Evolutionary conservation across 2,113 vertebrate genomes (phyloP).

Genomic region (Drymodes brunneopygia): DNA sequence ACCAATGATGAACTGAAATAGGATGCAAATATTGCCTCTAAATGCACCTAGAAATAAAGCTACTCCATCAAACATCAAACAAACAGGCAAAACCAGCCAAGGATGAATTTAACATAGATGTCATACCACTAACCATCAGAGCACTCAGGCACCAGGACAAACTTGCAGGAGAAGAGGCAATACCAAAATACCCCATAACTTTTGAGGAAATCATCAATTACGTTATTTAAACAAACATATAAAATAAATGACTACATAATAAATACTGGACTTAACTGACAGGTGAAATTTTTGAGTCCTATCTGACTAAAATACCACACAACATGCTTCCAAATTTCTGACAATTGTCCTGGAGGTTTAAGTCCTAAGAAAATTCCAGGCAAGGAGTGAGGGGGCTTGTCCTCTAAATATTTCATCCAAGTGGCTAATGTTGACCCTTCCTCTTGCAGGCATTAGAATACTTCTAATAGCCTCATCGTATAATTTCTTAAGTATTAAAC

Average conservation of each 20-base stretch:
- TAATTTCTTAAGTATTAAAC: not conserved
- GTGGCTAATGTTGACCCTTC: not conserved
- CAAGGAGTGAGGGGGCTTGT: not conserved
- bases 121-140: not conserved
- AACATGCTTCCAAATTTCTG: not conserved
- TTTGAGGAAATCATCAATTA: not conserved
- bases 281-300: not conserved
- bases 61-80: not conserved
- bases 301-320: not conserved
- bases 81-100: not conserved
- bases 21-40: not conserved
- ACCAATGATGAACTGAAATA: not conserved
- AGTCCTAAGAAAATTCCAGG: not conserved
- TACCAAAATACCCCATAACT: accelerated
- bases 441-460: not conserved
- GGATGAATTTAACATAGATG: not conserved
- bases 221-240: not conserved
- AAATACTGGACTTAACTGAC: not conserved
- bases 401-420: not conserved
- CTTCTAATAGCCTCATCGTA: not conserved
- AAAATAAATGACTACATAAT: not conserved
- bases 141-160: not conserved
- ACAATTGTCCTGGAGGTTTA: not conserved
- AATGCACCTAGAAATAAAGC: not conserved
- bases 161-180: not conserved